These are phyloP conservation scores for Rafetus swinhoei DNA, from an alignment of 2,113 vertebrate species.

Conservation along the genomic window DNA sequence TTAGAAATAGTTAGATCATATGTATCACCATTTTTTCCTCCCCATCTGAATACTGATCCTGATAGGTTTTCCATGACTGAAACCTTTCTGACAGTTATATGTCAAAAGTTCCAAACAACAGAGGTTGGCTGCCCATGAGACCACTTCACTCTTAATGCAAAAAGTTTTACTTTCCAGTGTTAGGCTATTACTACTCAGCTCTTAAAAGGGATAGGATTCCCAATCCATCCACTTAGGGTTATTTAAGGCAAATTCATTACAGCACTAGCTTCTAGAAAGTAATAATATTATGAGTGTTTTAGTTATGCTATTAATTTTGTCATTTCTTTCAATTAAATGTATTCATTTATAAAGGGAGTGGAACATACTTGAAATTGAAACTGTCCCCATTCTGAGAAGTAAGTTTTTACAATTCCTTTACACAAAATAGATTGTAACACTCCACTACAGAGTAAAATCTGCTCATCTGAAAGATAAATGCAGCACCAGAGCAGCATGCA, in stretches of 20 bases:
- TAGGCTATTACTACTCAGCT: background rate
- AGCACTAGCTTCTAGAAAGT: conserved; percentile 43
- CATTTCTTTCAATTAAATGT: conserved; percentile 50
- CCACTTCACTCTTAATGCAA: rapidly evolving
- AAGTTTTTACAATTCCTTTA: background rate
- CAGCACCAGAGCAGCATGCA: conserved; percentile 11
- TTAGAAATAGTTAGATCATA: rapidly evolving
- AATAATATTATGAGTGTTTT: conserved; percentile 62
- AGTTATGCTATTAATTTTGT: conserved; percentile 49
- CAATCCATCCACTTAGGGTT: conserved; percentile 22
- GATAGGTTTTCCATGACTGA: background rate
- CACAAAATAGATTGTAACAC: conserved; percentile 38
- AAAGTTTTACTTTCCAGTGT: background rate
- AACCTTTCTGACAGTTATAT: background rate
- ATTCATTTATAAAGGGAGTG: conserved; percentile 25
- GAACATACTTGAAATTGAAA: conserved; percentile 35
- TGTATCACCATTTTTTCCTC: background rate
- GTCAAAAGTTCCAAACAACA: background rate
- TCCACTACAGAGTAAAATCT: conserved; percentile 46
- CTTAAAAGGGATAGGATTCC: conserved; percentile 14
- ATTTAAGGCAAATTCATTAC: conserved; percentile 60
- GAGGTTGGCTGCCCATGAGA: background rate
- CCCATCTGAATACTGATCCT: background rate
- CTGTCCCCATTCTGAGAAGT: background rate
- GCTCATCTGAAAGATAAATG: conserved; percentile 47